Conservation (phyloP, 1,140 invertebrate species). For the Drosophila guanche region DNA sequence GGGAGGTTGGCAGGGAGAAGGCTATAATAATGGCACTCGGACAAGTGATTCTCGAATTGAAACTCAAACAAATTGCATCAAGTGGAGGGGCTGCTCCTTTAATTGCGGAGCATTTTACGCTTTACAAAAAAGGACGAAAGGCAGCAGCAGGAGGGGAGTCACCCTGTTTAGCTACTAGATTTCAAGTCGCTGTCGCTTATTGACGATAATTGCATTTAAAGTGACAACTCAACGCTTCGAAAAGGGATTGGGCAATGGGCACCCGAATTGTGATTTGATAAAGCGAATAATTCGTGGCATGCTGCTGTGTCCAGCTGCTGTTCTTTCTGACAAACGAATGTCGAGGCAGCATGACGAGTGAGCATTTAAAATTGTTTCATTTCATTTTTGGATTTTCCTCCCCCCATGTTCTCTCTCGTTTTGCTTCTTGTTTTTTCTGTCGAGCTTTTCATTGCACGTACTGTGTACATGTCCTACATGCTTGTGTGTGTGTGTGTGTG, state of each 20-base stretch:
- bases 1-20: not conserved
- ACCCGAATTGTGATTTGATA: slow-evolving; percentile 59
- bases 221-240: slow-evolving; percentile 29
- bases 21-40: slow-evolving; percentile 31
- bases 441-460: slow-evolving; percentile 36
- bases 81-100: slow-evolving; percentile 1
- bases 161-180: not conserved
- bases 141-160: not conserved
- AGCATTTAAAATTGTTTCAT: slow-evolving; percentile 65
- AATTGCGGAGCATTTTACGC: slow-evolving; percentile 18
- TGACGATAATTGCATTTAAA: slow-evolving; percentile 52
- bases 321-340: slow-evolving; percentile 77
- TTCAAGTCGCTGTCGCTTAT: not conserved
- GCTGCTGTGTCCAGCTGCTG: slow-evolving; percentile 52
- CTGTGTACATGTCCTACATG: not conserved
- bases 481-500: slow-evolving; percentile 1
- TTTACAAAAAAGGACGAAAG: slow-evolving; percentile 1
- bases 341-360: slow-evolving; percentile 68
- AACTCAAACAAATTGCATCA: slow-evolving; percentile 27
- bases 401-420: slow-evolving; percentile 1
- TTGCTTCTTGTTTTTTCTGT: slow-evolving; percentile 10
- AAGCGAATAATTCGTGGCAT: slow-evolving; percentile 68
- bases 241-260: slow-evolving; percentile 20
- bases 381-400: too few species aligned
- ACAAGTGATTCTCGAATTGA: slow-evolving; percentile 11